These are phyloP conservation scores for Gymnoscopelus braueri DNA, from an alignment of 2,797 vertebrate genomes.

Conservation along the genomic window DNA sequence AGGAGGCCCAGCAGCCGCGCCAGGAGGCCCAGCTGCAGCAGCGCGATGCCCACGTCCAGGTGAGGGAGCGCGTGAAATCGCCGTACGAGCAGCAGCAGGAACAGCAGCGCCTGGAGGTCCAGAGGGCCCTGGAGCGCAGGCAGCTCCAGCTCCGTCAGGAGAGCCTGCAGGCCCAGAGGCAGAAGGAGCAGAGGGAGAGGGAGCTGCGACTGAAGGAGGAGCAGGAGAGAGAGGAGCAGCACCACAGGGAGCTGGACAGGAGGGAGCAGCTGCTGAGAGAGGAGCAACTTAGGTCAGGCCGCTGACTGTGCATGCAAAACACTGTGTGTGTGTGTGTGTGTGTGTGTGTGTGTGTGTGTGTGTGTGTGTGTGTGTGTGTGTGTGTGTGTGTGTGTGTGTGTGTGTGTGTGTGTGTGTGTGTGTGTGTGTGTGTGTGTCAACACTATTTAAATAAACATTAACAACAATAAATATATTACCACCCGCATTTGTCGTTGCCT, in stretches of 20 bases:
- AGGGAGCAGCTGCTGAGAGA: slow-evolving; percentile 76
- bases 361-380: slow-evolving; percentile 12
- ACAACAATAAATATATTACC: too few relatives aligned
- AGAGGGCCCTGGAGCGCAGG: slow-evolving; percentile 80
- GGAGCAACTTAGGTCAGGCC: slow-evolving; percentile 79
- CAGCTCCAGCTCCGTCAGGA: slow-evolving; percentile 85
- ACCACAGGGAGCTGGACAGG: slow-evolving; percentile 78
- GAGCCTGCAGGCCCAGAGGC: slow-evolving; percentile 81
- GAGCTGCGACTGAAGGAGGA: slow-evolving; percentile 84
- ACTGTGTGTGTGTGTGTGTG: not conserved
- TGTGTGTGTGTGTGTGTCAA: not conserved
- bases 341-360: not conserved
- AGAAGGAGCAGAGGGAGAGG: slow-evolving; percentile 76
- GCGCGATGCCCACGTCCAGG: slow-evolving; percentile 28
- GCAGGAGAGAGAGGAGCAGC: slow-evolving; percentile 78
- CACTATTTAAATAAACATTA: not conserved
- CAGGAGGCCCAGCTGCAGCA: slow-evolving; percentile 24
- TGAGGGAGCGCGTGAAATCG: slow-evolving; percentile 68
- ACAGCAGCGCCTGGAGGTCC: slow-evolving; percentile 87
- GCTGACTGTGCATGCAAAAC: not conserved
- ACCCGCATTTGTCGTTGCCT: too few relatives aligned
- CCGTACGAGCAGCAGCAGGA: slow-evolving; percentile 91
- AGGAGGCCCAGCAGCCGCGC: slow-evolving; percentile 16
- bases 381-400: slow-evolving; percentile 17
- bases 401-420: slow-evolving; percentile 7